Conservation (phyloP, 2,113 vertebrate genomes). For the Pteropus alecto region DNA sequence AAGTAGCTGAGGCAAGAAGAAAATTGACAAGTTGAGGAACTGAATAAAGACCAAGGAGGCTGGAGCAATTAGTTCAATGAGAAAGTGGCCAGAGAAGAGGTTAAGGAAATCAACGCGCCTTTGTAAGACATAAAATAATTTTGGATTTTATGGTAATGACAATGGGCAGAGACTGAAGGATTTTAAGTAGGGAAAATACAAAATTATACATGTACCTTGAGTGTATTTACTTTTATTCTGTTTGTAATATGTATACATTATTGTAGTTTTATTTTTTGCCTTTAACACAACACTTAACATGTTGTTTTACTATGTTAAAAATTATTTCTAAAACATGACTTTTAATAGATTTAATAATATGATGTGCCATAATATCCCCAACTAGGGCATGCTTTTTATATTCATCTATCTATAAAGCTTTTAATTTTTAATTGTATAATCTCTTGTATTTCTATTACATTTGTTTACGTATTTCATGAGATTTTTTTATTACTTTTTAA, state of each 20-base stretch:
- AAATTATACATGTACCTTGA: background rate
- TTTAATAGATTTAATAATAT: background rate
- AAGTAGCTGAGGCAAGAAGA: constrained; percentile 13
- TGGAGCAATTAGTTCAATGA: background rate
- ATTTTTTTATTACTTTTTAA: background rate
- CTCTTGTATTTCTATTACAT: background rate
- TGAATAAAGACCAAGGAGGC: background rate
- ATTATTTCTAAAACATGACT: background rate
- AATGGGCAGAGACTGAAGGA: background rate
- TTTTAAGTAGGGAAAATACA: background rate
- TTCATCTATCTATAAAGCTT: background rate
- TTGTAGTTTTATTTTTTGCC: background rate
- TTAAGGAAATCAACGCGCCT: background rate
- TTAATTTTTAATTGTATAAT: background rate
- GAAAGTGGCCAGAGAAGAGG: background rate
- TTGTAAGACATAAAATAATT: background rate
- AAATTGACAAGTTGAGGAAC: background rate
- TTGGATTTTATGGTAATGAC: background rate
- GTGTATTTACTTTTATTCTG: background rate
- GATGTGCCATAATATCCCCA: background rate
- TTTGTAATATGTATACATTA: background rate
- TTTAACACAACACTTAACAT: background rate
- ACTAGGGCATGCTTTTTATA: background rate
- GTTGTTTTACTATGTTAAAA: background rate
- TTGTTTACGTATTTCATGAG: background rate